Evolutionary conservation across 2,113 vertebrate species (phyloP), one percentile per base, ranked within the genome.

Genomic region (Equus przewalskii): DNA sequence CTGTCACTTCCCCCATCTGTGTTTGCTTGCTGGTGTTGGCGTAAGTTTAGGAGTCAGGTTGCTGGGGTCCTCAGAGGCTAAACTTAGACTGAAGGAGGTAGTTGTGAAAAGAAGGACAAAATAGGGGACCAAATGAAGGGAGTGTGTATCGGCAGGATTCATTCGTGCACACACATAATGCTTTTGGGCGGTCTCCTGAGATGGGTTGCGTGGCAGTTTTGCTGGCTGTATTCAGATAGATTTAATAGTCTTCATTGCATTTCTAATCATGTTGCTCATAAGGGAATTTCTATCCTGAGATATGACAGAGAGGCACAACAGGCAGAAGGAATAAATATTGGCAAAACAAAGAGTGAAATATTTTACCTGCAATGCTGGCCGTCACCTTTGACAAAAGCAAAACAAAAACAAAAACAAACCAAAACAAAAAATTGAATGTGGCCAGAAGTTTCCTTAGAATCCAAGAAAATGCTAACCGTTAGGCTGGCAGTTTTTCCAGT

Each of bases 281-380:
- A 92, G 94, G 96, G 95, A 98, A 96, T 97, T 96, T 91, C 92
- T 89, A 95, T 62, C 91, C 96, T 94, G 92, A 95, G 97, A 92
- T 49, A 64, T 22, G 54, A 95, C 75, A 84, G 92, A 89, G 67
- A 96, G 83, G 44, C 89, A 86, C 46, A 64, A 89, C 58, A 96
- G 72, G 62, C 92, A 84, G 2, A 75, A 81, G 79, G 60, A 95
- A 96, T 92, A 96, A 96, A 97, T 92, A 89, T 9, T 78, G 49
- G 78, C 82, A 91, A 95, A 95, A 96, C 92, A 96, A 89, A 95
- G 86, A 97, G 28, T 12, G 15, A 96, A 94, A 86, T 83, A 86
- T 85, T 94, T 96, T 70, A 92, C 96, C 91, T 96, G 79, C 70
- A 69, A 36, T 51, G 41, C 58, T 89, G 58, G 75, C 75, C 94